Evolutionary conservation across 2,113 vertebrate genomes (phyloP), one percentile per base, ranked within the genome.

Genomic region (Ellobius talpinus): DNA sequence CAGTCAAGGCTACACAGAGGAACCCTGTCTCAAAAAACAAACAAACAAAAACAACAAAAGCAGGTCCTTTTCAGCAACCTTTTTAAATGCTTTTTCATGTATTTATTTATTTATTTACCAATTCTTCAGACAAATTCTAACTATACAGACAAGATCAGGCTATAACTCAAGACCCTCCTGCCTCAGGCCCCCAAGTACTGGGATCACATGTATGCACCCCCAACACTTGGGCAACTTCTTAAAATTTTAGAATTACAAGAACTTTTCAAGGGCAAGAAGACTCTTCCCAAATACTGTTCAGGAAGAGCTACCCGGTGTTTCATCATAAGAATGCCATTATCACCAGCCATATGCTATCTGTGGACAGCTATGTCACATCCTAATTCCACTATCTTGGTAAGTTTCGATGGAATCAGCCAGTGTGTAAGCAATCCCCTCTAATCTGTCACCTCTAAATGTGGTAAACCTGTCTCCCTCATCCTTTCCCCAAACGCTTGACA

Each of bases 161-260:
- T 73, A 14, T 17, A 73, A 88, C 36, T 73, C 68, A 55, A 72
- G 13, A 88, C 39, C 23, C 14, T 72, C 23, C 68, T 72, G 23
- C 66, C 33, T 88, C 23, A 42, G 68, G n/a, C 8, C 29, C n/a
- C 36, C 36, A 63, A 63, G 11, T 36, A 45, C 52, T 36, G 19
- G 9, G 39, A 10, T 63, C 31, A 63, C 2, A 45, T 12, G 16
- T 33, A 17, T 7, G 14, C 39, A 45, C 16, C 6, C 12, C 21
- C 14, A 55, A 81, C 42, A 63, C 55, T 36, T 3, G 1, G 55
- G 31, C 19, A 33, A 24, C 6, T 61, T 87, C 36, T 88, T 31
- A 55, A 47, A 29, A 84, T 42, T 88, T 96, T 42, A 92, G n/a
- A 92, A 91, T 65, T 77, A 7, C 78, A 89, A 85, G n/a, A 23